Evolutionary conservation across 2,113 vertebrate genomes (phyloP).

Genomic region (Pachycephala philippinensis): DNA sequence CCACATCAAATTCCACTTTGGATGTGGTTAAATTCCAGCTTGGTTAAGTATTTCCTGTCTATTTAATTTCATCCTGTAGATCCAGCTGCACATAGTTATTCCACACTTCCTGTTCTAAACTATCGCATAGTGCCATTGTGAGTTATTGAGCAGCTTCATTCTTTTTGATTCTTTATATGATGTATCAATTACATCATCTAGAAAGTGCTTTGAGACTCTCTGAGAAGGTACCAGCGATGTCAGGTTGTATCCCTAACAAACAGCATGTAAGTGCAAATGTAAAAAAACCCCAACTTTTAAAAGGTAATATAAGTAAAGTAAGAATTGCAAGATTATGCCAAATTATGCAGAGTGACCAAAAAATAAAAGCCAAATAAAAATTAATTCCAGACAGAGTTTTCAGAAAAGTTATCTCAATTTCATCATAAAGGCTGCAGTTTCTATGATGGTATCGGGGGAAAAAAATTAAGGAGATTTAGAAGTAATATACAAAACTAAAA

Average conservation of each 20-base stretch:
- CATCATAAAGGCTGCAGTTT: not conserved
- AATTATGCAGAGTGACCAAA: not conserved
- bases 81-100: slow-evolving; percentile 61
- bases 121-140: slow-evolving; percentile 14
- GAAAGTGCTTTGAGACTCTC: not conserved
- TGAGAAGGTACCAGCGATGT: not conserved
- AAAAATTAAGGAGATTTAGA: not conserved
- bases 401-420: not conserved
- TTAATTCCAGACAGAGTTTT: not conserved
- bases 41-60: slow-evolving; percentile 60
- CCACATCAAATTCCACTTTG: slow-evolving; percentile 56
- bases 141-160: slow-evolving; percentile 14
- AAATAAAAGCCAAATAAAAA: not conserved
- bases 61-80: slow-evolving; percentile 57
- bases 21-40: slow-evolving; percentile 59
- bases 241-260: not conserved
- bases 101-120: slow-evolving; percentile 54
- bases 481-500: not conserved
- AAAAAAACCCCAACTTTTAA: accelerated
- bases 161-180: slow-evolving; percentile 1
- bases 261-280: not conserved
- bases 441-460: accelerated
- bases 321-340: not conserved
- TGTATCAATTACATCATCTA: slow-evolving; percentile 1
- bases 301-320: not conserved